Percentiles rank a stretch among this genome's conserved stretches.
phyloP scores from a whole-genome alignment of 1,140 invertebrate genomes.

The Drosophila erecta region DNA sequence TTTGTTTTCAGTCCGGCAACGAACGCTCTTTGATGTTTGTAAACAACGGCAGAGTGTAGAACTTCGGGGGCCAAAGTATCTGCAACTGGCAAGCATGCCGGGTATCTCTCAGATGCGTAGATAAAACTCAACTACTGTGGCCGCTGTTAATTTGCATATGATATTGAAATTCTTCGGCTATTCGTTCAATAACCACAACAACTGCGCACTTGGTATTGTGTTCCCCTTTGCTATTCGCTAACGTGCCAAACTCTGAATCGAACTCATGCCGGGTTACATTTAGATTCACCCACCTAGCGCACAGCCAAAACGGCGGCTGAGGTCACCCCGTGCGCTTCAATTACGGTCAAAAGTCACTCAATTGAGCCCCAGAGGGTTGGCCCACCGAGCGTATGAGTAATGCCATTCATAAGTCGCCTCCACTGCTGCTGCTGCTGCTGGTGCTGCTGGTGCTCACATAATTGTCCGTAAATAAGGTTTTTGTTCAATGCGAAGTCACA shows the following conservation, averaged over 20 bases:
- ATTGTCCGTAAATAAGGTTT: constrained; percentile 52
- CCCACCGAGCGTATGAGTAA: constrained; percentile 44
- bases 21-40: constrained; percentile 58
- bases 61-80: constrained; percentile 5
- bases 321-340: constrained; percentile 65
- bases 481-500: constrained; percentile 49
- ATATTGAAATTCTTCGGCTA: constrained; percentile 59
- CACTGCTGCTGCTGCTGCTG: background rate
- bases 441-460: constrained; percentile 17
- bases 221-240: background rate
- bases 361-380: constrained; percentile 51
- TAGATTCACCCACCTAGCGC: background rate
- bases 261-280: background rate
- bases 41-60: constrained; percentile 44
- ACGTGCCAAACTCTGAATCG: constrained; percentile 34
- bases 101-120: constrained; percentile 44
- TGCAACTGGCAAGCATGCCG: background rate
- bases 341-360: constrained; percentile 77
- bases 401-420: constrained; percentile 48
- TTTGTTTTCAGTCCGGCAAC: constrained; percentile 53
- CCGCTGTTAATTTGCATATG: constrained; percentile 57
- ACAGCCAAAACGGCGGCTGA: constrained; percentile 8
- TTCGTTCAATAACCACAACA: constrained; percentile 40
- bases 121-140: constrained; percentile 29
- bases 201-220: constrained; percentile 39